Evolutionary conservation across 1,140 invertebrate species (phyloP).

Genomic region (Listronotus oregonensis): DNA sequence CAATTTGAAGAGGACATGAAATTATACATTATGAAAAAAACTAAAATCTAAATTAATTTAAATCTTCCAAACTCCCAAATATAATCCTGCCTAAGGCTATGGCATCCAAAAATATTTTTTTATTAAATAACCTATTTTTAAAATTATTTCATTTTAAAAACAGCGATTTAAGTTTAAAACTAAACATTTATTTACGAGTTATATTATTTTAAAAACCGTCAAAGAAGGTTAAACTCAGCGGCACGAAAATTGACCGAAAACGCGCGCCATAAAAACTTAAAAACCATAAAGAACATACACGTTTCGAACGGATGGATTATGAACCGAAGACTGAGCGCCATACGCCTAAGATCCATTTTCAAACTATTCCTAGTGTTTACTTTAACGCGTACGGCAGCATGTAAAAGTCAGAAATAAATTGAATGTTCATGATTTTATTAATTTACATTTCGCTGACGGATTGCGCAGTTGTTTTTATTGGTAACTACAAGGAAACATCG

Average conservation of each 20-base stretch:
- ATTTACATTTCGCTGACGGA: slow-evolving; percentile 30
- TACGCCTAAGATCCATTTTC: slow-evolving; percentile 32
- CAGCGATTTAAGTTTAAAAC: no score
- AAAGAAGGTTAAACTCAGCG: slow-evolving; percentile 12
- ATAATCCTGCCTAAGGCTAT: no score
- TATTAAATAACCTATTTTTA: no score
- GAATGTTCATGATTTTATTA: slow-evolving; percentile 36
- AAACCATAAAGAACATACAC: slow-evolving; percentile 16
- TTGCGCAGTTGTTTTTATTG: slow-evolving; percentile 24
- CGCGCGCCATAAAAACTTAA: neutral
- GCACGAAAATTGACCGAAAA: neutral
- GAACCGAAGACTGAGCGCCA: slow-evolving; percentile 24
- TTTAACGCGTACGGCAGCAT: slow-evolving; percentile 35
- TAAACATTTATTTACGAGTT: no score
- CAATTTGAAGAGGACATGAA: no score
- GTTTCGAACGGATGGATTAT: slow-evolving; percentile 25
- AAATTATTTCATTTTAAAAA: no score
- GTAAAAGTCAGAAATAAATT: slow-evolving; percentile 43
- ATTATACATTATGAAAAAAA: no score
- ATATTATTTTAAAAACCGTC: no score
- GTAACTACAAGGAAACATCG: slow-evolving; percentile 1
- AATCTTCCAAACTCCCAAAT: no score
- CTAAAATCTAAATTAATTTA: no score
- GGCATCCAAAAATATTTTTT: no score
- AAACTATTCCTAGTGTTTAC: slow-evolving; percentile 41